phyloP scores from a whole-genome alignment of 2,797 vertebrate genomes.

The Sparidentex hasta region DNA sequence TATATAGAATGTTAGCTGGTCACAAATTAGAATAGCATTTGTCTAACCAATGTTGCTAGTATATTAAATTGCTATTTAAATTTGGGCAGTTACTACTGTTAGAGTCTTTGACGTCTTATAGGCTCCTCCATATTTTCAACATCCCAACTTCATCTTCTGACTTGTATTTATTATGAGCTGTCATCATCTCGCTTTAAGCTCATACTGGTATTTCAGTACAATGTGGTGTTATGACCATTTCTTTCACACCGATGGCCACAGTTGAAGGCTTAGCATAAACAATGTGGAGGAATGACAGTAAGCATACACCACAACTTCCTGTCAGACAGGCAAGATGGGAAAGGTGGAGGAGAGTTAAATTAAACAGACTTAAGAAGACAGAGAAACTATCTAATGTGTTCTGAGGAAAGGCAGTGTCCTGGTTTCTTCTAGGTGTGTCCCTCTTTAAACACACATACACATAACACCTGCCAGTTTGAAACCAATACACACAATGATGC shows the following conservation, averaged over 20 bases:
- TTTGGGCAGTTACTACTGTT: neutral
- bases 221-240: neutral
- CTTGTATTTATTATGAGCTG: neutral
- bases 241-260: neutral
- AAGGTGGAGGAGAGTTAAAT: slow-evolving; percentile 19
- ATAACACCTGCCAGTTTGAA: neutral
- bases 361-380: slow-evolving; percentile 12
- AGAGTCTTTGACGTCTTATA: neutral
- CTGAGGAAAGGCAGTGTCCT: slow-evolving; percentile 11
- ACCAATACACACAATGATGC: neutral
- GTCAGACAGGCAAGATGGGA: slow-evolving; percentile 3
- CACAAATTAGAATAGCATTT: neutral
- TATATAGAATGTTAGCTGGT: neutral
- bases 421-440: rapidly evolving
- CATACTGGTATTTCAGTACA: neutral
- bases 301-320: slow-evolving; percentile 30
- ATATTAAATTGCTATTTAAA: neutral
- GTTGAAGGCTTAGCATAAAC: slow-evolving; percentile 27
- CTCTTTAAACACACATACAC: neutral
- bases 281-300: slow-evolving; percentile 10
- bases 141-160: neutral
- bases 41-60: neutral
- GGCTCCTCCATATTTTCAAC: neutral
- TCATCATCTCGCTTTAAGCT: slow-evolving; percentile 3
- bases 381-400: neutral